phyloP scores from a whole-genome alignment of 2,113 vertebrate genomes.

The Carollia perspicillata region DNA sequence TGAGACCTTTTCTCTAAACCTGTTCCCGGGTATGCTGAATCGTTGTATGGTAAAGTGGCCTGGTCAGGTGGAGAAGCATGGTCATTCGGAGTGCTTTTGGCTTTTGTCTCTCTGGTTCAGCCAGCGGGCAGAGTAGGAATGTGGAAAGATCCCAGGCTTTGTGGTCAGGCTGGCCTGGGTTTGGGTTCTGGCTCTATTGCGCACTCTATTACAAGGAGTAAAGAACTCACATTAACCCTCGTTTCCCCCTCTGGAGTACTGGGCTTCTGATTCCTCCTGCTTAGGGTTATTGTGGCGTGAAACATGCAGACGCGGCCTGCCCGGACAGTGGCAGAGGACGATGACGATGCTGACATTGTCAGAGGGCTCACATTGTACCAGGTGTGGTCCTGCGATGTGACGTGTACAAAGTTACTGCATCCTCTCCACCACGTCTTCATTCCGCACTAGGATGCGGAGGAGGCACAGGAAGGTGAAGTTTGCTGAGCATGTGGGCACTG shows the following conservation, averaged over 20 bases:
- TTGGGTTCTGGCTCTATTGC: background rate
- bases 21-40: background rate
- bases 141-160: background rate
- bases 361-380: background rate
- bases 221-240: background rate
- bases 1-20: background rate
- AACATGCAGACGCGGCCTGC: background rate
- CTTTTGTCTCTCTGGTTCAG: background rate
- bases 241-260: background rate
- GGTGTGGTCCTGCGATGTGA: background rate
- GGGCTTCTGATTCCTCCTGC: background rate
- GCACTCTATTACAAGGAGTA: background rate
- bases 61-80: background rate
- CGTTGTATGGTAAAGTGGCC: accelerated
- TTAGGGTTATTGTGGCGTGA: background rate
- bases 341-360: too few species aligned
- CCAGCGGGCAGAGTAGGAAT: background rate
- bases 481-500: background rate
- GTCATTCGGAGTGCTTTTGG: background rate
- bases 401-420: accelerated
- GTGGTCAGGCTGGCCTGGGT: background rate
- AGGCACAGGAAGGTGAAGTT: background rate
- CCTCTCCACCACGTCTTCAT: accelerated
- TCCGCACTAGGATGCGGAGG: background rate
- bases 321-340: background rate